Conservation (phyloP, 2,888 invertebrate species). For the Machimus rusticus region DNA sequence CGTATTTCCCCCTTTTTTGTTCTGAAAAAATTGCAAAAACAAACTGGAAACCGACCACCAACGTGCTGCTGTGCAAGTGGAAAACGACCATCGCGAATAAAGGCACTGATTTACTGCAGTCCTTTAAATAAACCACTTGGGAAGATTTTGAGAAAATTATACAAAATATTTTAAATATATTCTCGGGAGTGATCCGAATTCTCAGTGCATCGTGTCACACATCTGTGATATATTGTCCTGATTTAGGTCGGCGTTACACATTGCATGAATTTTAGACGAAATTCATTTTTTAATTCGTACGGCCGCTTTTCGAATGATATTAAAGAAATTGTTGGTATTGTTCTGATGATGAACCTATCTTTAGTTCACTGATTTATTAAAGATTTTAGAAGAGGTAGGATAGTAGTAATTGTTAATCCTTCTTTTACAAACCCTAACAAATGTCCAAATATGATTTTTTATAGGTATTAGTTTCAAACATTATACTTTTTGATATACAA, state of each 20-base stretch:
- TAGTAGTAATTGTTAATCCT: too few relatives aligned
- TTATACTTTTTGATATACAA: too few relatives aligned
- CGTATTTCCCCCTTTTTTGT: not conserved
- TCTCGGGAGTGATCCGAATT: not conserved
- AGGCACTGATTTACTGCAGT: slow-evolving; percentile 25
- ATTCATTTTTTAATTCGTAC: not conserved
- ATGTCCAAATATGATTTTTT: too few relatives aligned
- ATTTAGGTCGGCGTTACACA: not conserved
- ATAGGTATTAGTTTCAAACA: too few relatives aligned
- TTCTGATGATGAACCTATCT: not conserved
- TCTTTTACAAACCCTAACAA: too few relatives aligned
- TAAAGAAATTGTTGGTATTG: not conserved
- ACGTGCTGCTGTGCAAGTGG: not conserved
- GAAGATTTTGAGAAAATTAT: not conserved
- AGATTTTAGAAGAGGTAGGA: not conserved
- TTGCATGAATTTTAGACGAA: not conserved
- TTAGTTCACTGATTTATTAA: not conserved
- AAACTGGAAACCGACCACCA: slow-evolving; percentile 14
- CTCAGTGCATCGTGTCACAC: not conserved
- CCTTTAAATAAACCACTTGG: slow-evolving; percentile 25
- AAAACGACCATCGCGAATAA: not conserved
- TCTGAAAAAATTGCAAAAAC: not conserved
- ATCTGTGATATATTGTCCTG: not conserved
- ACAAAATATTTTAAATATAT: not conserved
- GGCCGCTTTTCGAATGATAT: not conserved